A percentile compares a stretch with the other conserved stretches of the same genome.
Evolutionary conservation across 2,797 vertebrate species (phyloP).

Genomic region (Clarias laeviceps): DNA sequence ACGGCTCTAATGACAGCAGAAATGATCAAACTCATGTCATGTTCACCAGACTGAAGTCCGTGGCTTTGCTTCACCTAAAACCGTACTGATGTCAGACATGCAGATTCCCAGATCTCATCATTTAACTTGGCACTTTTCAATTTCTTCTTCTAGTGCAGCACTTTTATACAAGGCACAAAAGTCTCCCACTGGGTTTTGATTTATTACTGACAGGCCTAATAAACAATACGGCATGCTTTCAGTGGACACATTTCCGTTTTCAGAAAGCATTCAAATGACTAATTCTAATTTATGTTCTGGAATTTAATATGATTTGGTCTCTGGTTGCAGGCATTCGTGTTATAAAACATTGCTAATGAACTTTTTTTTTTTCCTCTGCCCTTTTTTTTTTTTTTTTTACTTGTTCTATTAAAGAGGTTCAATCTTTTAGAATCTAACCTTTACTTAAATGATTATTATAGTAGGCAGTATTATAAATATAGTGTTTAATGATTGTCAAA

Average conservation of each 20-base stretch:
- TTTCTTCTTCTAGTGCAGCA: slow-evolving; percentile 16
- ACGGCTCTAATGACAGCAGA: slow-evolving; percentile 1
- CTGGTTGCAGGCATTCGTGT: neutral
- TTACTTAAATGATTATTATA: neutral
- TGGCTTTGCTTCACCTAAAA: neutral
- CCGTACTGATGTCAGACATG: slow-evolving; percentile 17
- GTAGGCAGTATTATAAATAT: neutral
- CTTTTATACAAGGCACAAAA: neutral
- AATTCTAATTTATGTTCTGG: neutral
- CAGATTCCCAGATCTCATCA: slow-evolving; percentile 24
- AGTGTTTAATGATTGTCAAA: no score
- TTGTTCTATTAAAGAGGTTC: neutral
- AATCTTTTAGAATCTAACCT: neutral
- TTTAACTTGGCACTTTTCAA: slow-evolving; percentile 36
- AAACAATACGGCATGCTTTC: slow-evolving; percentile 26
- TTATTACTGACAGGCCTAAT: slow-evolving; percentile 34
- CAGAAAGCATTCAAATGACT: neutral
- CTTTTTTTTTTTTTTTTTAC: neutral
- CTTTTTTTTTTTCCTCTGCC: neutral
- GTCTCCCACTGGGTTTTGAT: slow-evolving; percentile 26
- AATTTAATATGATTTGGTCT: slow-evolving; percentile 15
- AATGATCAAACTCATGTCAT: neutral
- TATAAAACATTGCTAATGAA: neutral
- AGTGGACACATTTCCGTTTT: slow-evolving; percentile 18
- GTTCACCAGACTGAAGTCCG: neutral